Percentiles rank a stretch among this genome's conserved stretches.
Evolutionary conservation across 2,113 vertebrate genomes (phyloP).

Genomic region (Toxotes jaculatrix): DNA sequence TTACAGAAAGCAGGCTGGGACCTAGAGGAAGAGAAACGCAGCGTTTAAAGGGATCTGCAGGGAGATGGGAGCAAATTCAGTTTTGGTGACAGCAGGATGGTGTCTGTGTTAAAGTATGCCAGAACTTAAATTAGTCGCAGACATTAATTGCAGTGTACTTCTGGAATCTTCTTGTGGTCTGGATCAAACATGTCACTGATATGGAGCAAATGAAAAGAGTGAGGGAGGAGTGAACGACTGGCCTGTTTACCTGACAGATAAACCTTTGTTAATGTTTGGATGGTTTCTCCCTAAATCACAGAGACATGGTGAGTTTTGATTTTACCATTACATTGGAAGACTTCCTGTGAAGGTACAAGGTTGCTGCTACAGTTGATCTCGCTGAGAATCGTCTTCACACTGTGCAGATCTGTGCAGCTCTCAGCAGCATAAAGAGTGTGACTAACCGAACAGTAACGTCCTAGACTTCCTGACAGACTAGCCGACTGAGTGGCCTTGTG

Average conservation of each 20-base stretch:
- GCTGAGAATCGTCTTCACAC: not conserved
- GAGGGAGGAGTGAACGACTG: not conserved
- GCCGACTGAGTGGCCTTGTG: slow-evolving; percentile 8
- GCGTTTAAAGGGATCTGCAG: too few species aligned
- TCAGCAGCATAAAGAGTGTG: not conserved
- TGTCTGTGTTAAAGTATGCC: slow-evolving; percentile 41
- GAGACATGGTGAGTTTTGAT: not conserved
- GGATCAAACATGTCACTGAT: slow-evolving; percentile 20
- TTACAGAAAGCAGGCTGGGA: too few species aligned
- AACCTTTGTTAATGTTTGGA: not conserved
- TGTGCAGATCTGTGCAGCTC: not conserved
- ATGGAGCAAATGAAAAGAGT: slow-evolving; percentile 6
- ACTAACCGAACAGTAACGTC: not conserved
- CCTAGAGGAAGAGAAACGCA: too few species aligned
- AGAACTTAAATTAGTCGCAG: slow-evolving; percentile 28
- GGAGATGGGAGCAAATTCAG: too few species aligned
- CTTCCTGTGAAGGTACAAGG: not conserved
- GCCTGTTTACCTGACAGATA: not conserved
- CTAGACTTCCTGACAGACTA: not conserved
- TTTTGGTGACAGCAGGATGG: too few species aligned
- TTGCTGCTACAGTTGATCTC: not conserved
- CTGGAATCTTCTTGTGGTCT: slow-evolving; percentile 4
- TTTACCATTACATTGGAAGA: not conserved
- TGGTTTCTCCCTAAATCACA: not conserved
- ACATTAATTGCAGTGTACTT: slow-evolving; percentile 45